A percentile compares a stretch with the other conserved stretches of the same genome.
Conservation (phyloP, 2,888 invertebrate genomes). For the Tortrix viridana region DNA sequence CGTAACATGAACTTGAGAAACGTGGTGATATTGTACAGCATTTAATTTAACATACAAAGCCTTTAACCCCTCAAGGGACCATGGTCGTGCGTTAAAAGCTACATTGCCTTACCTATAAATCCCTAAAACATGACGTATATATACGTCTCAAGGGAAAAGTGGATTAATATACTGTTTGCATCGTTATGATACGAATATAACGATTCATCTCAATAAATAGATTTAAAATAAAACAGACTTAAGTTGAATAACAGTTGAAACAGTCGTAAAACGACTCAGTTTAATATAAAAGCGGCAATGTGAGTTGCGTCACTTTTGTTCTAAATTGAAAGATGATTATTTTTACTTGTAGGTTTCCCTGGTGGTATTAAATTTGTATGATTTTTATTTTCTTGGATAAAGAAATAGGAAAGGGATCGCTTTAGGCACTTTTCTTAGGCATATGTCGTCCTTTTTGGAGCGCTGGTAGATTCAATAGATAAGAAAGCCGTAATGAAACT, state of each 20-base stretch:
- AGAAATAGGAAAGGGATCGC: too few species aligned
- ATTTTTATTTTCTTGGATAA: too few species aligned
- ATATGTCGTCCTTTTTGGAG: too few species aligned
- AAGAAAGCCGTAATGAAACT: too few species aligned
- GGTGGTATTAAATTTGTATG: too few species aligned
- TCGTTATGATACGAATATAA: conserved; percentile 11
- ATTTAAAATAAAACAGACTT: neutral
- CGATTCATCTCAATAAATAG: neutral
- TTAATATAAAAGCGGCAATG: neutral
- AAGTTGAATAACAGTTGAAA: neutral
- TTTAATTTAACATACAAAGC: neutral
- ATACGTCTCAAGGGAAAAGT: conserved; percentile 7
- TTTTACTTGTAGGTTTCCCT: too few species aligned
- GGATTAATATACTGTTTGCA: conserved; percentile 34
- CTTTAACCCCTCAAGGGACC: neutral
- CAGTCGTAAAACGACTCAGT: neutral
- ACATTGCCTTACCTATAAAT: conserved; percentile 25
- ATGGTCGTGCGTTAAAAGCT: neutral
- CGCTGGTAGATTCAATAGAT: too few species aligned
- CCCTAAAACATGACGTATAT: conserved; percentile 16
- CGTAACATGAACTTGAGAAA: too few species aligned
- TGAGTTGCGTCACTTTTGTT: neutral
- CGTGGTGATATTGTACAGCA: too few species aligned
- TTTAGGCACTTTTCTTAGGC: too few species aligned
- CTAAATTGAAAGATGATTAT: neutral